Base-by-base conservation (phyloP, 2,888 invertebrate genomes). In the Hypselothyrea guttata region DNA sequence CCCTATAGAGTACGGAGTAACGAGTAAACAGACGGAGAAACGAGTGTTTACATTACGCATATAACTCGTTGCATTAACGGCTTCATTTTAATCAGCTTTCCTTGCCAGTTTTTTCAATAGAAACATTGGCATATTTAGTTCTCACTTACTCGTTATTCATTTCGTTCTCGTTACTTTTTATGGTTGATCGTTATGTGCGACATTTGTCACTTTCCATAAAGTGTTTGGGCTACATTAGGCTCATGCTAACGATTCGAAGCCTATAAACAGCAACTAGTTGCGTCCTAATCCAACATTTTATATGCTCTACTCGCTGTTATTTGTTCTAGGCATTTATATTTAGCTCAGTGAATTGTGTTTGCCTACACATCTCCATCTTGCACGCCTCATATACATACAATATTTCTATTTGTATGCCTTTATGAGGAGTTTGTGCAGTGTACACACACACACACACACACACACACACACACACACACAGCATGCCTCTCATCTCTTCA, bases 271-370 rank as follows among this genome's bases (percentile, higher is more conserved):
- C 12, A 27, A 45, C 51, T 27, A 51, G 63, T 69, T 68, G 40
- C 45, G 22, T 22, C 22, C 22, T 22, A 22, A 22, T 22, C 22
- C 2, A 22, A 22, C 37, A 4, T 4, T 11, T 3, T 15, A 27
- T 7, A 1, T 9, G 1, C 28, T 11, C 22, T 7, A 49, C 28
- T 30, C 49, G 38, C 13, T 15, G 13, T 13, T 60, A 35, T 52
- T 63, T 46, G 30, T 31, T 13, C 15, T 48, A 45, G 48, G 16
- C 41, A 56, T 49, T 53, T 70, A 37, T 47, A 47, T 70, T 42
- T 69, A 70, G 65, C 44, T 31, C 16, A 52, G 33, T 70, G 45
- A 46, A 48, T 49, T 64, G 64, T 52, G 46, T 49, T 70, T 53
- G 48, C 41, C 28, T n/a, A 16, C 5, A 7, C 38, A 16, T 18